A percentile compares a stretch with the other conserved stretches of the same genome.
Evolutionary conservation across 2,113 vertebrate genomes (phyloP).

Genomic region (Sarotherodon lohbergeri): DNA sequence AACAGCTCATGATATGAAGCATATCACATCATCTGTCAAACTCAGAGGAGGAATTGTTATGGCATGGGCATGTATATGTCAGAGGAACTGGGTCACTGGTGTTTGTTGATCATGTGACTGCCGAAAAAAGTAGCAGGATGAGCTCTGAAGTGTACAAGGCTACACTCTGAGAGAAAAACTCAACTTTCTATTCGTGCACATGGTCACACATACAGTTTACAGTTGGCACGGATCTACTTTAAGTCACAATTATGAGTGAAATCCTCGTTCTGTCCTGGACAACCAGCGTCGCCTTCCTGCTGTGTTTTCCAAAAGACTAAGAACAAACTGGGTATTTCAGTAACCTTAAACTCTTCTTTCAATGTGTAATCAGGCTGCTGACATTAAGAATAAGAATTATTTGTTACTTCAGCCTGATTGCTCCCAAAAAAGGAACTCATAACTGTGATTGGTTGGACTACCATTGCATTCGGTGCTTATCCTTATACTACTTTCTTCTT

Average conservation of each 20-base stretch:
- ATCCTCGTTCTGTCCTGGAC: background rate
- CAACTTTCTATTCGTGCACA: background rate
- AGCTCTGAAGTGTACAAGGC: background rate
- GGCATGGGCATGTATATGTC: background rate
- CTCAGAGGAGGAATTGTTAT: background rate
- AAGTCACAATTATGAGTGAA: background rate
- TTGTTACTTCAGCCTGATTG: background rate
- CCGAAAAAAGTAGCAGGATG: background rate
- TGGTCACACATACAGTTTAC: background rate
- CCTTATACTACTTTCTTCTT: background rate
- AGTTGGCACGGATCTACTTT: background rate
- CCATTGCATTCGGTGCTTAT: accelerated
- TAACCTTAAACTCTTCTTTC: background rate
- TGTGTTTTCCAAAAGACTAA: background rate
- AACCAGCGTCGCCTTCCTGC: background rate
- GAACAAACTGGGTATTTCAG: background rate
- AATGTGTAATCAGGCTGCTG: background rate
- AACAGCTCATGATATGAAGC: background rate
- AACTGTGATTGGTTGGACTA: background rate
- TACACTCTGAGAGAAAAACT: background rate
- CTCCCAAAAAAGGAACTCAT: background rate
- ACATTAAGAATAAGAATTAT: accelerated
- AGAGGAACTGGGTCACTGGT: background rate
- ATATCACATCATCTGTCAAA: background rate
- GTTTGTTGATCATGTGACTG: background rate